A percentile compares a stretch with the other conserved stretches of the same genome.
Conservation (phyloP, 2,888 invertebrate genomes). For the Callyntrura guangdongensis region DNA sequence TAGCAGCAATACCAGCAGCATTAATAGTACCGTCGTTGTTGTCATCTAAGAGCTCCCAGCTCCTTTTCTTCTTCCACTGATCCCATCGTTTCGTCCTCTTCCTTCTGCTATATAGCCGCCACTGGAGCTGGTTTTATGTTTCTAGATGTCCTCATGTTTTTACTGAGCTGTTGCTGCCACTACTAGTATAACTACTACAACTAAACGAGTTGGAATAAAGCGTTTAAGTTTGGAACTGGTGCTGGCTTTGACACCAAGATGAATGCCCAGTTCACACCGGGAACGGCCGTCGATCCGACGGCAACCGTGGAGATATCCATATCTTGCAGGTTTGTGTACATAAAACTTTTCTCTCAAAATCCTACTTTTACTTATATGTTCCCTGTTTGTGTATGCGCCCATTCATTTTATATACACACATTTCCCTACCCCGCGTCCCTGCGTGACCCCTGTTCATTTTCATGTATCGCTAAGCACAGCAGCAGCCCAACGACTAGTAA, state of each 20-base stretch:
- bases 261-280: conserved; percentile 82
- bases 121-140: conserved; percentile 27
- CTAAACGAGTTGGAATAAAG: too few relatives aligned
- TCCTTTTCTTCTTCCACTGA: neutral
- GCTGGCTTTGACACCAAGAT: conserved; percentile 66
- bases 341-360: neutral
- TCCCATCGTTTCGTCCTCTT: conserved; percentile 22
- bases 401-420: neutral
- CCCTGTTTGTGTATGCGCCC: neutral
- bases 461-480: conserved; percentile 42
- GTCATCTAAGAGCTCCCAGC: neutral
- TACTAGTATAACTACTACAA: neutral
- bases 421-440: neutral
- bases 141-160: neutral
- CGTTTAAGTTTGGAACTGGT: conserved; percentile 4
- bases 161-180: conserved; percentile 44
- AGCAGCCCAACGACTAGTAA: neutral
- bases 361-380: neutral
- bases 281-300: conserved; percentile 83
- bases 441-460: conserved; percentile 30
- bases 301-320: conserved; percentile 84
- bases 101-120: neutral
- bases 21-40: too few relatives aligned
- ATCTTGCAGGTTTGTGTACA: conserved; percentile 82
- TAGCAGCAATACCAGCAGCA: neutral